Conservation (phyloP, 1,140 invertebrate species). For the Halictus rubicundus region DNA sequence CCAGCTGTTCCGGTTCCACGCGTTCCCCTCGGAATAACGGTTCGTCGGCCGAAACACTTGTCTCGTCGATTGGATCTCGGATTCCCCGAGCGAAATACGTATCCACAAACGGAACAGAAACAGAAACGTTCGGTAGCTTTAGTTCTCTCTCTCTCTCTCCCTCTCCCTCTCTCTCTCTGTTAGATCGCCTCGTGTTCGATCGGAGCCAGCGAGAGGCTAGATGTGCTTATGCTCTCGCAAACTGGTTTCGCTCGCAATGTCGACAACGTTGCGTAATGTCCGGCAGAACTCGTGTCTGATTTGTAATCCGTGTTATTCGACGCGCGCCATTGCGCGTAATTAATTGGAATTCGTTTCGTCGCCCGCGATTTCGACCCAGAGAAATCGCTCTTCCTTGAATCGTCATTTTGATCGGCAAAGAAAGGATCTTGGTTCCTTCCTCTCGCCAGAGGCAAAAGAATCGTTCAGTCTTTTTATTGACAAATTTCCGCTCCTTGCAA, state of each 20-base stretch:
- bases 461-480: no score
- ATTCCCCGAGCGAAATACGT: background rate
- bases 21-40: background rate
- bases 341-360: conserved; percentile 50
- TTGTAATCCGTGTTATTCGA: conserved; percentile 36
- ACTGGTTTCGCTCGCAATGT: conserved; percentile 58
- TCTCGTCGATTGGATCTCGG: background rate
- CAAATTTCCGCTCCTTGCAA: no score
- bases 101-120: background rate
- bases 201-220: background rate
- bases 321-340: conserved; percentile 49
- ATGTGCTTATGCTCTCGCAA: conserved; percentile 27
- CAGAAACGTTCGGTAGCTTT: no score
- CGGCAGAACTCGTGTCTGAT: conserved; percentile 13
- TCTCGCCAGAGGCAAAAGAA: no score
- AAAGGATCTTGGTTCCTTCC: no score
- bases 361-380: conserved; percentile 10
- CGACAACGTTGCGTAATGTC: conserved; percentile 48
- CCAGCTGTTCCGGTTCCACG: conserved; percentile 1
- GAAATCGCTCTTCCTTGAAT: background rate
- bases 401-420: no score
- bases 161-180: no score
- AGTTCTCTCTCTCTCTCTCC: background rate
- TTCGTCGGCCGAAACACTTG: background rate
- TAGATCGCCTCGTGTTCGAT: background rate